A percentile compares a stretch with the other conserved stretches of the same genome.
These are phyloP conservation scores for Aphelocoma californica DNA, from an alignment of 2,797 vertebrate genomes.

Conservation along the genomic window DNA sequence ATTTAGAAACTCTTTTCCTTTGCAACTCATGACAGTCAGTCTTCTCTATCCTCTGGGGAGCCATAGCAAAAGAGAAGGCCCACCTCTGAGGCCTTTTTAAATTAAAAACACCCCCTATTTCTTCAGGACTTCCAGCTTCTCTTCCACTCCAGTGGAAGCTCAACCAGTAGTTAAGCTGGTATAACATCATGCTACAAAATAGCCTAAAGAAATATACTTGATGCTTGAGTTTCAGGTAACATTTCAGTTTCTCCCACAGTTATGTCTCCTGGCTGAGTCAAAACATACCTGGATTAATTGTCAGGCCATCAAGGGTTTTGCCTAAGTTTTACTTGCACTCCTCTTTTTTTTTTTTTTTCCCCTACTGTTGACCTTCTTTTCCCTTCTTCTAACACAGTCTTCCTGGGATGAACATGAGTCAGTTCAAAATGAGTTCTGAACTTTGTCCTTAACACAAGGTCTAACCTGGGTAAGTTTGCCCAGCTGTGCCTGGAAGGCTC, in stretches of 20 bases:
- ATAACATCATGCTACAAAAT: background rate
- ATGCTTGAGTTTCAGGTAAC: background rate
- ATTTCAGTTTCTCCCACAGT: background rate
- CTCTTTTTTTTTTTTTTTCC: accelerated
- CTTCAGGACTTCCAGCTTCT: background rate
- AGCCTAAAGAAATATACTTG: background rate
- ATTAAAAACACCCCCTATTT: background rate
- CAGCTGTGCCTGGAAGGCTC: background rate
- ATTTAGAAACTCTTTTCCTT: background rate
- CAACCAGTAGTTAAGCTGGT: background rate
- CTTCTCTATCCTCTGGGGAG: background rate
- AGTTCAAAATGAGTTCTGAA: background rate
- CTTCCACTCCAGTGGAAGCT: background rate
- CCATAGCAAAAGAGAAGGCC: background rate
- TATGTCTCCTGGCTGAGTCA: background rate
- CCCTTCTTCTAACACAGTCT: background rate
- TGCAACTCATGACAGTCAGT: background rate
- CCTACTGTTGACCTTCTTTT: background rate
- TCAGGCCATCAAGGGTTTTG: background rate
- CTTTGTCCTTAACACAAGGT: background rate
- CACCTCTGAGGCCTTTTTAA: background rate
- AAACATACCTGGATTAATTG: background rate
- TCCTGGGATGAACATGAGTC: background rate
- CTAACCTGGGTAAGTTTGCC: background rate
- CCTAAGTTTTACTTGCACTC: background rate